A percentile compares a stretch with the other conserved stretches of the same genome.
These are phyloP conservation scores for Paralichthys olivaceus DNA, from an alignment of 2,113 vertebrate genomes.

Conservation along the genomic window DNA sequence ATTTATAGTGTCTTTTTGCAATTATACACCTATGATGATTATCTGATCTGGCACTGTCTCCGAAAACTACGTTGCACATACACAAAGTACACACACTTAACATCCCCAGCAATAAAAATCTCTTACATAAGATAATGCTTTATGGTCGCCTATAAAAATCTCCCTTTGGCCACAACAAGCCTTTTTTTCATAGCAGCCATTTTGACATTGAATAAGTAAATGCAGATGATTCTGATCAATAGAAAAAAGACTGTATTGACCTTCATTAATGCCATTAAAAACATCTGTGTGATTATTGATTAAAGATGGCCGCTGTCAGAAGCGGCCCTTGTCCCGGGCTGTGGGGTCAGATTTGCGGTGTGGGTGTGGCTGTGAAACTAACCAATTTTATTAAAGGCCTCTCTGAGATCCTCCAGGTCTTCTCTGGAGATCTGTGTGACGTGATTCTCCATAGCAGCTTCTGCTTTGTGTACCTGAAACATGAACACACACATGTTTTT, in stretches of 20 bases:
- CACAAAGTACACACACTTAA: neutral
- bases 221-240: neutral
- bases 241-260: neutral
- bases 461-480: conserved; percentile 37
- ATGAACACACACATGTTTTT: neutral
- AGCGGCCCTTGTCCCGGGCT: neutral
- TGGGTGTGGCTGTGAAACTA: conserved; percentile 34
- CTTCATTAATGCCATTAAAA: neutral
- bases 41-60: conserved; percentile 11
- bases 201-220: neutral
- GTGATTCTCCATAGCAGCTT: conserved; percentile 86
- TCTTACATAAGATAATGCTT: conserved; percentile 45
- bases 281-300: neutral
- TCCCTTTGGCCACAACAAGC: neutral
- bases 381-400: conserved; percentile 97
- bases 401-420: conserved; percentile 91
- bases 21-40: neutral
- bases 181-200: conserved; percentile 1
- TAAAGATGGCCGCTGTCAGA: neutral
- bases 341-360: neutral
- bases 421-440: conserved; percentile 92
- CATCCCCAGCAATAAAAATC: conserved; percentile 33
- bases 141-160: conserved; percentile 54
- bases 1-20: neutral
- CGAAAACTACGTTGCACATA: neutral